Evolutionary conservation across 2,113 vertebrate genomes (phyloP).

Genomic region (Pelodiscus sinensis): DNA sequence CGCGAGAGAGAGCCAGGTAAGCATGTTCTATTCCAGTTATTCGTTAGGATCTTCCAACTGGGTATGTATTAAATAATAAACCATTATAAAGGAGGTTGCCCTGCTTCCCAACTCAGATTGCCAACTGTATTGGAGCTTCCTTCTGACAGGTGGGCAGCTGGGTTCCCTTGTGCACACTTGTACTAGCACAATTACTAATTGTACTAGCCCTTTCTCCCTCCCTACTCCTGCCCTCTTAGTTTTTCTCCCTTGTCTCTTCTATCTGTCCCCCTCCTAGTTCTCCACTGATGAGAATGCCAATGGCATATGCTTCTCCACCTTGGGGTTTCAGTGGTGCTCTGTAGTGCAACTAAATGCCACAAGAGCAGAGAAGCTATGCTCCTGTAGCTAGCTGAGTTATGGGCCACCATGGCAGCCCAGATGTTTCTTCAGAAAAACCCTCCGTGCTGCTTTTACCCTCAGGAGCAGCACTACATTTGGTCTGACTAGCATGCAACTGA

Average conservation of each 20-base stretch:
- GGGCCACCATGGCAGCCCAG: background rate
- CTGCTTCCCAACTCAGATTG: background rate
- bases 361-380: slow-evolving; percentile 14
- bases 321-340: background rate
- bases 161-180: background rate
- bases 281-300: background rate
- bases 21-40: background rate
- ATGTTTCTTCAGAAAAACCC: background rate
- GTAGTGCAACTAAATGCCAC: background rate
- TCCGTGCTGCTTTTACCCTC: background rate
- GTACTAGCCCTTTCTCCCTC: background rate
- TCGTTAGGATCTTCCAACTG: background rate
- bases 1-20: background rate
- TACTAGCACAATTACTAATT: background rate
- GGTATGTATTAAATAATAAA: background rate
- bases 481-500: too few relatives aligned
- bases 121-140: background rate
- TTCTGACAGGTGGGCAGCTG: background rate
- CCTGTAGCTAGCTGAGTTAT: background rate
- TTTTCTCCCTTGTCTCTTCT: slow-evolving; percentile 22
- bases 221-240: background rate
- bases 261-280: background rate
- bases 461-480: background rate
- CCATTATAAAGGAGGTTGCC: background rate
- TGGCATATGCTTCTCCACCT: background rate